Percentiles rank a stretch among this genome's conserved stretches.
Evolutionary conservation across 2,888 invertebrate genomes (phyloP).

Genomic region (Smittia sp.): DNA sequence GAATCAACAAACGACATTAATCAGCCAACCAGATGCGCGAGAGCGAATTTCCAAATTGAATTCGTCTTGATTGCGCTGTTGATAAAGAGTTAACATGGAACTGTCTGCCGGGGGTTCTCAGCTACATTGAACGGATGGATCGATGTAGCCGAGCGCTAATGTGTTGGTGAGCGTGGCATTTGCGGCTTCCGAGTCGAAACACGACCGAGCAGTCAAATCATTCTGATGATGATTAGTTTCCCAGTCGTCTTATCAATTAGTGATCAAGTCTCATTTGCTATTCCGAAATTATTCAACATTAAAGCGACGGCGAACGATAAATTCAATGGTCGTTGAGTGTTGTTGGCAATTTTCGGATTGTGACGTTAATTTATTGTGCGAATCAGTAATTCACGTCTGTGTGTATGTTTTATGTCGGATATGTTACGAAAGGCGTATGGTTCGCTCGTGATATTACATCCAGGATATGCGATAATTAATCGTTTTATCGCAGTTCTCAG

Average conservation of each 20-base stretch:
- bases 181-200: no score
- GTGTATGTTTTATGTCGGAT: neutral
- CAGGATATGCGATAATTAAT: constrained; percentile 25
- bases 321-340: neutral
- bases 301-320: neutral
- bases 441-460: neutral
- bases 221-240: neutral
- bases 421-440: neutral
- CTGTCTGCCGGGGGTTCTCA: no score
- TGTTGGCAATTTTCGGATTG: neutral
- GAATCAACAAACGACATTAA: no score
- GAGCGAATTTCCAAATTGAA: no score
- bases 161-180: no score
- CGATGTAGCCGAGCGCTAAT: no score
- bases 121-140: no score
- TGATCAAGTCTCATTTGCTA: neutral
- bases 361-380: constrained; percentile 19
- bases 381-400: neutral
- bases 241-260: neutral
- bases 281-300: neutral
- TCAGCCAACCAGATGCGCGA: no score
- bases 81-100: no score
- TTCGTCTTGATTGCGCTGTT: no score
- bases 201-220: no score
- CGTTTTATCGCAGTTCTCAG: constrained; percentile 12